These are phyloP conservation scores for Oryzias celebensis DNA, from an alignment of 2,113 vertebrate species.

Conservation along the genomic window DNA sequence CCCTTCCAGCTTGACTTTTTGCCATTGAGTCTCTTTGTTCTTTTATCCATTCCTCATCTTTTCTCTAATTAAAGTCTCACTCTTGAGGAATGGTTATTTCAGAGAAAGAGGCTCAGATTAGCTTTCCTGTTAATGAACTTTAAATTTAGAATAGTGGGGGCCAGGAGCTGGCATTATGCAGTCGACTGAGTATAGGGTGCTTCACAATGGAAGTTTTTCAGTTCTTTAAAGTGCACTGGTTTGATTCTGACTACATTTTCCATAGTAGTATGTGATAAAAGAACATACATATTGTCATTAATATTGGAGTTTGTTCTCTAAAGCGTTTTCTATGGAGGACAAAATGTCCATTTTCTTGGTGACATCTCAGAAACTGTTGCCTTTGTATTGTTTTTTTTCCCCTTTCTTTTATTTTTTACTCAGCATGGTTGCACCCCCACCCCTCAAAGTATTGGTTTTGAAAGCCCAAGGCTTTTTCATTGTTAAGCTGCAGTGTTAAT, in stretches of 20 bases:
- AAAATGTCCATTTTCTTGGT: too few species aligned
- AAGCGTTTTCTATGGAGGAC: too few species aligned
- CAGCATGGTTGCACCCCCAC: too few species aligned
- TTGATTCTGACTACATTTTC: too few species aligned
- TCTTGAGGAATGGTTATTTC: constrained; percentile 13
- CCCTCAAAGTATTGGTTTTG: neutral
- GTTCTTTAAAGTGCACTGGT: neutral
- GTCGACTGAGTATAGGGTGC: neutral
- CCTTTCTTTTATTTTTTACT: too few species aligned
- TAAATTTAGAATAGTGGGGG: constrained; percentile 14
- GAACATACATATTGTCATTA: too few species aligned
- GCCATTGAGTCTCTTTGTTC: constrained; percentile 2
- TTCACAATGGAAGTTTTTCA: neutral
- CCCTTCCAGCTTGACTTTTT: neutral
- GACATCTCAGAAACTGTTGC: too few species aligned
- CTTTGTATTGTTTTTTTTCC: too few species aligned
- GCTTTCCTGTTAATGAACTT: constrained; percentile 22
- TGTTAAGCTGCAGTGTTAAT: neutral
- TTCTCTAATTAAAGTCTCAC: constrained; percentile 9
- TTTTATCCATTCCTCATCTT: constrained; percentile 10
- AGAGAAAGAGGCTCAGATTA: constrained; percentile 22
- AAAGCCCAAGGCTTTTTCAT: neutral
- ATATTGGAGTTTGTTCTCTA: too few species aligned
- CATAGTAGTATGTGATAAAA: too few species aligned
- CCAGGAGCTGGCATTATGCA: neutral